These are phyloP conservation scores for Pocillopora meandrina DNA, from an alignment of 92 coral and sea anemone species.

Conservation along the genomic window DNA sequence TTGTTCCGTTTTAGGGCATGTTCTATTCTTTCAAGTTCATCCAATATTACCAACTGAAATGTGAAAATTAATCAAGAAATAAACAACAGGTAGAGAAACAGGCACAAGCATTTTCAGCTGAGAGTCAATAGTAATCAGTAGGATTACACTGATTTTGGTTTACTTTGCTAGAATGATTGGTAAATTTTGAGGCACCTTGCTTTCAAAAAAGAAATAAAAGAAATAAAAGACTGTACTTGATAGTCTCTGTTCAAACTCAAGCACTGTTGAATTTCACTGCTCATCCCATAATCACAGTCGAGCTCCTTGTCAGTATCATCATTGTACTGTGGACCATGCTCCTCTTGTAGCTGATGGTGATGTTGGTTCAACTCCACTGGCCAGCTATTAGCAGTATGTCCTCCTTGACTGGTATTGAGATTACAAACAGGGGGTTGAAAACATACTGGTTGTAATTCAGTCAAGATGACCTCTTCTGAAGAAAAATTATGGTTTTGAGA, in stretches of 20 bases:
- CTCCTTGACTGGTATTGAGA: neutral
- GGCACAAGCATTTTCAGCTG: neutral
- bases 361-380: neutral
- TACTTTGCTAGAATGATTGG: no score
- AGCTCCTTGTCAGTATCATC: neutral
- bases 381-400: neutral
- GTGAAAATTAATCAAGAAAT: neutral
- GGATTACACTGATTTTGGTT: no score
- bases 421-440: neutral
- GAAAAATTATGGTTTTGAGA: neutral
- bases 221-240: slow-evolving; percentile 21
- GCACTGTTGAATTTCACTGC: slow-evolving; percentile 28
- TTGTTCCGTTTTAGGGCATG: slow-evolving; percentile 66
- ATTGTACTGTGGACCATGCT: neutral
- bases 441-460: slow-evolving; percentile 33
- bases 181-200: no score
- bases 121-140: neutral
- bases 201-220: no score
- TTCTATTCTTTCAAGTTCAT: slow-evolving; percentile 77
- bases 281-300: neutral
- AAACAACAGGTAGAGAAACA: neutral
- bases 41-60: slow-evolving; percentile 71
- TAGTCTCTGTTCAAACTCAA: slow-evolving; percentile 49
- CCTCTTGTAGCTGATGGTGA: slow-evolving; percentile 2
- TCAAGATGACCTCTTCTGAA: slow-evolving; percentile 25